phyloP scores from a whole-genome alignment of 1,140 invertebrate genomes.

The Drosophila pruinosa region DNA sequence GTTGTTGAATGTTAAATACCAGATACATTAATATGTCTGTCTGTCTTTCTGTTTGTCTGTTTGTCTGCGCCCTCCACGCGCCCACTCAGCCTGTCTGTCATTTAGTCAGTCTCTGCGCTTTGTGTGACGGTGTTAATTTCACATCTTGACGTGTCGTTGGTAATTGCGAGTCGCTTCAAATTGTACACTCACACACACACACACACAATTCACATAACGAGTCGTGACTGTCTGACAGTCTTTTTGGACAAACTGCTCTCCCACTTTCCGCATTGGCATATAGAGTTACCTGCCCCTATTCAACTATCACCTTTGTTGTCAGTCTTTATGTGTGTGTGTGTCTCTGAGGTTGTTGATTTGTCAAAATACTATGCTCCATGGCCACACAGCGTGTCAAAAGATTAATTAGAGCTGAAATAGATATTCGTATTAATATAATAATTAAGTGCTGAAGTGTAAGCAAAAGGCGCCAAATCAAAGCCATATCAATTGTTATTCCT shows the following conservation, averaged over 20 bases:
- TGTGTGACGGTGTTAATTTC: slow-evolving; percentile 81
- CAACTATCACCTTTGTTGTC: slow-evolving; percentile 49
- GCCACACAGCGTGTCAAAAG: slow-evolving; percentile 56
- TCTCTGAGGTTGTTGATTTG: slow-evolving; percentile 70
- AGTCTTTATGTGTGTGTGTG: slow-evolving; percentile 25
- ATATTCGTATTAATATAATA: slow-evolving; percentile 76
- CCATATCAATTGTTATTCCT: slow-evolving; percentile 22
- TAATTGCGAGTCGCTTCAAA: slow-evolving; percentile 78
- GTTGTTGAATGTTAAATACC: slow-evolving; percentile 81
- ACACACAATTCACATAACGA: slow-evolving; percentile 50
- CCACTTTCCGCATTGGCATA: not conserved
- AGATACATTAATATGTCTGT: slow-evolving; percentile 79
- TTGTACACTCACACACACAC: slow-evolving; percentile 51
- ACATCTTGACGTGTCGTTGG: slow-evolving; percentile 81
- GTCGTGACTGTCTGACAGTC: slow-evolving; percentile 57
- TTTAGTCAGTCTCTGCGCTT: slow-evolving; percentile 38
- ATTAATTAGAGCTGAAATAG: slow-evolving; percentile 76
- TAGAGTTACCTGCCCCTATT: slow-evolving; percentile 18
- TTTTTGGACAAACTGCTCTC: slow-evolving; percentile 23
- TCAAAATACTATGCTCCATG: slow-evolving; percentile 54
- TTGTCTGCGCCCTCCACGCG: slow-evolving; percentile 36
- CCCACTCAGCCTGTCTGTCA: slow-evolving; percentile 18
- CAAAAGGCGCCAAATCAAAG: slow-evolving; percentile 26
- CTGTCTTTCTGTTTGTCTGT: slow-evolving; percentile 38
- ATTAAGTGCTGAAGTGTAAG: slow-evolving; percentile 72